These are phyloP conservation scores for Chloroceryle inda DNA, from an alignment of 2,797 vertebrate species.

Conservation along the genomic window DNA sequence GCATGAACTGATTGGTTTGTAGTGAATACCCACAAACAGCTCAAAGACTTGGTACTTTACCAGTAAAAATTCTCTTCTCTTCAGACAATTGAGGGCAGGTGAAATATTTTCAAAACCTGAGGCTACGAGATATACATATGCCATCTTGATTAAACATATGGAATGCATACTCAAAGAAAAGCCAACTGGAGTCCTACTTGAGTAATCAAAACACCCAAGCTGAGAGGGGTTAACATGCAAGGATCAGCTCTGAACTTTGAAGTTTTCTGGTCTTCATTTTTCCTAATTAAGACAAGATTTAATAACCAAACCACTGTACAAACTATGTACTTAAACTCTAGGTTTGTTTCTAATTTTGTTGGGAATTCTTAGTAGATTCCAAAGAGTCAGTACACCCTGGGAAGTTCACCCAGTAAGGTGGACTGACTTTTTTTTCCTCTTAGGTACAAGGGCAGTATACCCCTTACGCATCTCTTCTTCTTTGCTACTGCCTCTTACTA, in stretches of 20 bases:
- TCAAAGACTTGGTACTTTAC: constrained; percentile 41
- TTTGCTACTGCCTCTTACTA: constrained; percentile 6
- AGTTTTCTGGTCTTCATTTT: constrained; percentile 84
- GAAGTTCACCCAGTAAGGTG: constrained; percentile 71
- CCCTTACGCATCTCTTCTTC: constrained; percentile 41
- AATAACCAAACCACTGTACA: constrained; percentile 85
- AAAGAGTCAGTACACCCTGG: constrained; percentile 74
- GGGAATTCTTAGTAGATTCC: constrained; percentile 80
- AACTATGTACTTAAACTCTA: constrained; percentile 78
- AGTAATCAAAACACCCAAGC: constrained; percentile 85
- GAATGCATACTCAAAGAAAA: constrained; percentile 81
- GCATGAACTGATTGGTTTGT: neutral
- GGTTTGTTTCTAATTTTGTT: constrained; percentile 83
- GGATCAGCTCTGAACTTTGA: constrained; percentile 83
- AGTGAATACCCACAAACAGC: constrained; percentile 15
- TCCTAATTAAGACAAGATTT: constrained; percentile 84
- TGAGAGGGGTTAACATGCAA: constrained; percentile 83
- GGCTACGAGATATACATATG: constrained; percentile 64
- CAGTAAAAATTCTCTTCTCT: constrained; percentile 61
- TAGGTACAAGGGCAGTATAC: neutral
- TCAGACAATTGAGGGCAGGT: constrained; percentile 75
- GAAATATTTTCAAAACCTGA: constrained; percentile 80
- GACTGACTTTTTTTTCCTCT: neutral
- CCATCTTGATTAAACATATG: constrained; percentile 84
- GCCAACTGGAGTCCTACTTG: constrained; percentile 78